Conservation (phyloP, 2,888 invertebrate genomes). For the Drosophila setosimentum region DNA sequence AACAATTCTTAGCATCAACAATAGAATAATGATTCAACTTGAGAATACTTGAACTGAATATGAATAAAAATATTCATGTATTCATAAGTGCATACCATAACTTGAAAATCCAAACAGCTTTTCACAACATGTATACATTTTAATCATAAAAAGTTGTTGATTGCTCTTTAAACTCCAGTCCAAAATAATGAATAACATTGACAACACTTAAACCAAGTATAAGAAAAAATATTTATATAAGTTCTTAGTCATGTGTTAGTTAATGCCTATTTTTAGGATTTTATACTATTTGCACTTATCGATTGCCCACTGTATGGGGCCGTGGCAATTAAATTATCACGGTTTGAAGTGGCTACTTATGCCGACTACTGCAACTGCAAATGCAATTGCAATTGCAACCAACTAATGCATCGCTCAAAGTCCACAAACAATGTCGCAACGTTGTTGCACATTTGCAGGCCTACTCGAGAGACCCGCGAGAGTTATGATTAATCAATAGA, state of each 20-base stretch:
- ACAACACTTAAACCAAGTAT: background rate
- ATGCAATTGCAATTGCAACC: constrained; percentile 1
- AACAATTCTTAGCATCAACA: background rate
- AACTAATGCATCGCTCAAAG: constrained; percentile 35
- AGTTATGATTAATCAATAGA: constrained; percentile 37
- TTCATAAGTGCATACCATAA: background rate
- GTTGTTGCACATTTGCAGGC: constrained; percentile 30
- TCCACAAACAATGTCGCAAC: constrained; percentile 16
- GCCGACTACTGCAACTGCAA: constrained; percentile 5
- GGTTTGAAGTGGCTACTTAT: constrained; percentile 38
- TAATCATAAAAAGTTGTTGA: background rate
- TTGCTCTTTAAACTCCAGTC: no score
- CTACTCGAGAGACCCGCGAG: constrained; percentile 1
- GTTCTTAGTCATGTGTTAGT: no score
- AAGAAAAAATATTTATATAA: background rate
- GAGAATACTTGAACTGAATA: background rate
- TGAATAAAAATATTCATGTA: background rate
- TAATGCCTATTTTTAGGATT: background rate
- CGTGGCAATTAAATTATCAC: constrained; percentile 42
- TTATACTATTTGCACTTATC: background rate
- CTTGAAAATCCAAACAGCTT: no score
- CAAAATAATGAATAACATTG: background rate
- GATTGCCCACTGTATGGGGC: constrained; percentile 23
- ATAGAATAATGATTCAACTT: background rate
- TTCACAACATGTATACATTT: background rate